Conservation (phyloP, 2,113 vertebrate genomes). For the Bucco capensis region DNA sequence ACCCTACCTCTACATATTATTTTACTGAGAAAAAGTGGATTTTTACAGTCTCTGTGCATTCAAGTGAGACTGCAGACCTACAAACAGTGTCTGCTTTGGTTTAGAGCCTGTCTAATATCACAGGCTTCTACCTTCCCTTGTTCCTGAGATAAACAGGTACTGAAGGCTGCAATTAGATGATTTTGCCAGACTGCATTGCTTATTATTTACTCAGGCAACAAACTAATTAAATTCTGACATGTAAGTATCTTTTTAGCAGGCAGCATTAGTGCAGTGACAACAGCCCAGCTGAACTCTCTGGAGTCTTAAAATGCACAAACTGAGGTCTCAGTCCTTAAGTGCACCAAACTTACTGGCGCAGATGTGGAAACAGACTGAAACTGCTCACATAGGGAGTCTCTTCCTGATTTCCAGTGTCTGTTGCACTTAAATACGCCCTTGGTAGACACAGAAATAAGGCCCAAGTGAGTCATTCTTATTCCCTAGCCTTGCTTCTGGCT, state of each 20-base stretch:
- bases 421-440: not conserved
- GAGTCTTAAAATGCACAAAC: not conserved
- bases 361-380: not conserved
- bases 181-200: not conserved
- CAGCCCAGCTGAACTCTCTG: not conserved
- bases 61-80: not conserved
- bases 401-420: not conserved
- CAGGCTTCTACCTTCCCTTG: not conserved
- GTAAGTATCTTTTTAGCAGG: not conserved
- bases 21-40: too few species aligned
- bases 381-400: accelerated
- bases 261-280: not conserved
- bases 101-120: not conserved
- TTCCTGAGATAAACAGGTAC: not conserved
- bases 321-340: not conserved
- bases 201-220: not conserved
- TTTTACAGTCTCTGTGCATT: not conserved
- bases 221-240: not conserved
- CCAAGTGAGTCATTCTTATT: not conserved
- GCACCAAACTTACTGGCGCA: not conserved
- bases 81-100: not conserved
- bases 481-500: not conserved
- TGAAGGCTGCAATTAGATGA: not conserved
- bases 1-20: not conserved
- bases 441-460: not conserved